A percentile compares a stretch with the other conserved stretches of the same genome.
Conservation (phyloP, 2,888 invertebrate species). For the Pelosia muscerda region DNA sequence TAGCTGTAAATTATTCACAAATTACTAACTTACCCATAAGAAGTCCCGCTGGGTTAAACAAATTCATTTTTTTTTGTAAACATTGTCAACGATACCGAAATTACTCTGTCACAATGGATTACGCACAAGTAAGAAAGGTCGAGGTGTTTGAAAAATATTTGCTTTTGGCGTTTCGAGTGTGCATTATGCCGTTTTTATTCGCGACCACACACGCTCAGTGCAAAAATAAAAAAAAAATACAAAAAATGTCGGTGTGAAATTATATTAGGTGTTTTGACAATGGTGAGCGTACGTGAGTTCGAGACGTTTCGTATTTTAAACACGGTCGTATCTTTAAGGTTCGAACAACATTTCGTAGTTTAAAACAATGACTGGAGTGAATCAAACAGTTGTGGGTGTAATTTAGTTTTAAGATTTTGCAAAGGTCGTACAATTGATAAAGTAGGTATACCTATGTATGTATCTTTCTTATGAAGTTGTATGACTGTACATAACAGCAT, state of each 20-base stretch:
- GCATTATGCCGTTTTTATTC: conserved; percentile 74
- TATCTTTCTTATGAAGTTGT: too few relatives aligned
- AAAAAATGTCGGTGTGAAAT: conserved; percentile 70
- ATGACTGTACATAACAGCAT: too few relatives aligned
- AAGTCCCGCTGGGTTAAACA: conserved; percentile 77
- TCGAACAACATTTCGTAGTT: conserved; percentile 33
- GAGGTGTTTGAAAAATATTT: conserved; percentile 86
- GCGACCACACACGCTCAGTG: conserved; percentile 73
- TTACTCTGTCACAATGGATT: conserved; percentile 81
- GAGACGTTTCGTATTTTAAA: conserved; percentile 78
- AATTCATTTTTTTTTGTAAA: conserved; percentile 62
- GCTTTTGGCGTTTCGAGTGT: conserved; percentile 76
- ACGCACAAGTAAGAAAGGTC: conserved; percentile 61
- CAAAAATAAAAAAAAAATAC: conserved; percentile 42
- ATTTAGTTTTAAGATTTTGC: background rate
- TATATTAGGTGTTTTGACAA: conserved; percentile 86
- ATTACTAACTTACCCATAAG: conserved; percentile 79
- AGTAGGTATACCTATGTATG: too few relatives aligned
- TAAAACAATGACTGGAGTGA: conserved; percentile 19
- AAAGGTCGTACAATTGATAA: background rate
- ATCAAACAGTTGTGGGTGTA: conserved; percentile 8
- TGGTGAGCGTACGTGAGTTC: conserved; percentile 78
- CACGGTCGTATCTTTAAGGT: conserved; percentile 73
- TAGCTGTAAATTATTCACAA: conserved; percentile 76
- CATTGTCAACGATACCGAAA: conserved; percentile 83